These are phyloP conservation scores for Ormyrus labotus DNA, from an alignment of 2,888 invertebrate species.

Conservation along the genomic window DNA sequence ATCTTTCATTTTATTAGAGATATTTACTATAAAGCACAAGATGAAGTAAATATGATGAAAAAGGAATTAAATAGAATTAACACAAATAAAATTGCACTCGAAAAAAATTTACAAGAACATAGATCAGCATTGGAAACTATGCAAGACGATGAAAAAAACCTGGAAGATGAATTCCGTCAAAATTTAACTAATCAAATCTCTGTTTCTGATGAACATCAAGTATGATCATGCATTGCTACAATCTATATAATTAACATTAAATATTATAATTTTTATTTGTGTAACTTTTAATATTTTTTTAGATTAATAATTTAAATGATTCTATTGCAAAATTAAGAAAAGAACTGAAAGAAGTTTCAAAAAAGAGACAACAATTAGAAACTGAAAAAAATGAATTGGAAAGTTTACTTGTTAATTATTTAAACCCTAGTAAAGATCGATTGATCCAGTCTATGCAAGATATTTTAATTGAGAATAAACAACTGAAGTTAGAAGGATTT, in stretches of 20 bases:
- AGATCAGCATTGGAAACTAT: slow-evolving; percentile 95
- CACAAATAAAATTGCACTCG: slow-evolving; percentile 92
- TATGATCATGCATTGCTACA: slow-evolving; percentile 42
- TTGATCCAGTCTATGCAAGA: slow-evolving; percentile 93
- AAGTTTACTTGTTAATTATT: slow-evolving; percentile 95
- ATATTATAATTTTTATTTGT: too few relatives aligned
- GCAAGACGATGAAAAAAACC: slow-evolving; percentile 94
- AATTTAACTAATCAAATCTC: slow-evolving; percentile 95
- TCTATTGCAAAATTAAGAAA: slow-evolving; percentile 93
- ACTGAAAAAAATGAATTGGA: slow-evolving; percentile 98
- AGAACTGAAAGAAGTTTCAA: slow-evolving; percentile 96
- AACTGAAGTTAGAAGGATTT: slow-evolving; percentile 87
- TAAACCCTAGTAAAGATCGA: slow-evolving; percentile 93
- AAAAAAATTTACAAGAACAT: slow-evolving; percentile 92
- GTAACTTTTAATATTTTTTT: slow-evolving; percentile 68
- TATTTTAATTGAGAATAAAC: slow-evolving; percentile 95
- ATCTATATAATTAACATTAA: background rate
- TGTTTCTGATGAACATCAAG: slow-evolving; percentile 87
- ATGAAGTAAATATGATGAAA: slow-evolving; percentile 95
- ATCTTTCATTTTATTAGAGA: slow-evolving; percentile 78
- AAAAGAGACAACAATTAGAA: slow-evolving; percentile 94
- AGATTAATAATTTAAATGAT: slow-evolving; percentile 96
- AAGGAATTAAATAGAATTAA: slow-evolving; percentile 95
- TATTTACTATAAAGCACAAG: slow-evolving; percentile 96
- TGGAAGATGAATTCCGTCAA: slow-evolving; percentile 95